Conservation (phyloP, 2,113 vertebrate species). For the Pterophyllum scalare region DNA sequence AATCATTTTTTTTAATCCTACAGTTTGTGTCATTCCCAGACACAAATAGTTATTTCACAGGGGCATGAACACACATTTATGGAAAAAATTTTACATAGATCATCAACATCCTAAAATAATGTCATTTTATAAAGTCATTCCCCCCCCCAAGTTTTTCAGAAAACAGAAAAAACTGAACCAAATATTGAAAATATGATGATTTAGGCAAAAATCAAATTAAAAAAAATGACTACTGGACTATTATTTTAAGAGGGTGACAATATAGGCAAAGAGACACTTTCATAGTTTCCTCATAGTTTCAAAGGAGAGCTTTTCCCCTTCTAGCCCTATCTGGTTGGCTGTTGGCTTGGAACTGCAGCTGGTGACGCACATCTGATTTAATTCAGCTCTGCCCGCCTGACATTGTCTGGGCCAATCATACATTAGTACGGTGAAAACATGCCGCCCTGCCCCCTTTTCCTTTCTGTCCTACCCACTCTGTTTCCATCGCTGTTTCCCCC, state of each 20-base stretch:
- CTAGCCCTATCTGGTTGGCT: slow-evolving; percentile 70
- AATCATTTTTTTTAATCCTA: too few relatives aligned
- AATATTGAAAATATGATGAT: too few relatives aligned
- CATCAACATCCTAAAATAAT: too few relatives aligned
- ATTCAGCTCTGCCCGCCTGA: slow-evolving; percentile 78
- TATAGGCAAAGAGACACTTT: background rate
- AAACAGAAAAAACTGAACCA: too few relatives aligned
- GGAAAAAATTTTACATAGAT: too few relatives aligned
- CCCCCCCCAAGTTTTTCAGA: too few relatives aligned
- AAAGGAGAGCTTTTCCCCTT: slow-evolving; percentile 58
- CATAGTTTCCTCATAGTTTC: too few relatives aligned
- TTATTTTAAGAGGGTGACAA: too few relatives aligned
- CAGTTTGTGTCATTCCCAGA: background rate
- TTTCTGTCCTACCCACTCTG: slow-evolving; percentile 27
- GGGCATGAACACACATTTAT: background rate
- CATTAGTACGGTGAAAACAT: slow-evolving; percentile 35
- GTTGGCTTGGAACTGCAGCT: slow-evolving; percentile 81
- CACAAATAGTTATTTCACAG: background rate
- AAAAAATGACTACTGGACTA: too few relatives aligned
- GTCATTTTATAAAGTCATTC: too few relatives aligned
- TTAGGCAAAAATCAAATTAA: too few relatives aligned
- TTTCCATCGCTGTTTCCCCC: slow-evolving; percentile 35
- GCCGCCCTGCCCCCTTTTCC: slow-evolving; percentile 55
- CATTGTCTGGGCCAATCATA: slow-evolving; percentile 60
- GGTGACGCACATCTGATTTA: slow-evolving; percentile 87